phyloP scores from a whole-genome alignment of 2,113 vertebrate genomes.

The Antidorcas marsupialis region DNA sequence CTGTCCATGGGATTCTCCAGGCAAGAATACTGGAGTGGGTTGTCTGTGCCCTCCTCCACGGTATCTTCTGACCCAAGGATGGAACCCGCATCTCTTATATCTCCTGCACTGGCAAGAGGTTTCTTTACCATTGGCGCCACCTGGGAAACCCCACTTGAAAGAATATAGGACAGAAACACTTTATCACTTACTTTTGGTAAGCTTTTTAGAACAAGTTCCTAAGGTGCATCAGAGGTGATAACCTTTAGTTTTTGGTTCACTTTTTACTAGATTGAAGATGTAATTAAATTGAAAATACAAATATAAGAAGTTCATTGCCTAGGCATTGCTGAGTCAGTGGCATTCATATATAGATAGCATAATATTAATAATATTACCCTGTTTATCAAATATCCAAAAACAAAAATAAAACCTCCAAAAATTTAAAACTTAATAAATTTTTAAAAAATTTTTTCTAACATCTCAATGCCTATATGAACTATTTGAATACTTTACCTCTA shows the following conservation, averaged over 20 bases:
- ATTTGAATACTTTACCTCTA: neutral
- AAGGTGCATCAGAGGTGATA: neutral
- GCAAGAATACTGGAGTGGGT: neutral
- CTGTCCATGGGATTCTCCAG: neutral
- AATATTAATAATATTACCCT: neutral
- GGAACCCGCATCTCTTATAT: neutral
- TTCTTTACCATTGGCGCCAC: neutral
- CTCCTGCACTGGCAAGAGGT: neutral
- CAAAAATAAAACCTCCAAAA: neutral
- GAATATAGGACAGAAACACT: neutral
- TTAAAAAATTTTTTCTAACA: neutral
- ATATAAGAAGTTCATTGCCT: neutral
- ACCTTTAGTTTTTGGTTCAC: slow-evolving; percentile 2
- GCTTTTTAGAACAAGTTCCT: neutral
- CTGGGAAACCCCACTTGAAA: neutral
- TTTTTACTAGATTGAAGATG: neutral
- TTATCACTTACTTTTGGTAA: neutral
- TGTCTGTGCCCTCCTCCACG: neutral
- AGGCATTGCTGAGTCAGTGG: neutral
- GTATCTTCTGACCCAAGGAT: neutral
- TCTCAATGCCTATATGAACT: neutral
- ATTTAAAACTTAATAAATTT: neutral
- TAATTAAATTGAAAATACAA: slow-evolving; percentile 23
- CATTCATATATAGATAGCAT: neutral
- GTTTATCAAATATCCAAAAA: neutral